A percentile compares a stretch with the other conserved stretches of the same genome.
Conservation (phyloP, 2,888 invertebrate species). For the Stenotaenia linearis region DNA sequence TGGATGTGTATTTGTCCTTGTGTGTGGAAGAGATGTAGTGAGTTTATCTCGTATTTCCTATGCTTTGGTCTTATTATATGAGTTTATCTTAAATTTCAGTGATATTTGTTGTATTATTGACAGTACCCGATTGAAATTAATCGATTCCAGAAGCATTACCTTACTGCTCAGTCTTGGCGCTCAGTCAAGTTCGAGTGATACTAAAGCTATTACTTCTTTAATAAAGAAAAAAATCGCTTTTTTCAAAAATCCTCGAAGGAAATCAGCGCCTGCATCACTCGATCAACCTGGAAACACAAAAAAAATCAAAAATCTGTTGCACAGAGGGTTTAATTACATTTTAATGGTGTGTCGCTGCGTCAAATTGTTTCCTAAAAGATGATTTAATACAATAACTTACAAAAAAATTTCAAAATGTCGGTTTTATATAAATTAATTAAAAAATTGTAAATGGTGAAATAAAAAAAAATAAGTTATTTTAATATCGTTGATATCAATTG, state of each 20-base stretch:
- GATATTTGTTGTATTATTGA: not conserved
- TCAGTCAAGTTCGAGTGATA: not conserved
- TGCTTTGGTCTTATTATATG: too few species aligned
- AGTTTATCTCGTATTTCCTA: not conserved
- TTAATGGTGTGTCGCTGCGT: not conserved
- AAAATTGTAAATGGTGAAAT: too few species aligned
- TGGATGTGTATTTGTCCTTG: not conserved
- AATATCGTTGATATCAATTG: too few species aligned
- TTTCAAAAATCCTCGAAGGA: not conserved
- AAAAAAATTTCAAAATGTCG: not conserved
- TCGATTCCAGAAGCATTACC: not conserved
- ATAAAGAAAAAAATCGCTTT: not conserved
- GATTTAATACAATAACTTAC: too few species aligned
- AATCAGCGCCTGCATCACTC: not conserved
- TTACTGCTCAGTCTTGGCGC: not conserved
- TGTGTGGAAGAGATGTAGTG: not conserved
- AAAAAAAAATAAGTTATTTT: too few species aligned
- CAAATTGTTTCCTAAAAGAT: too few species aligned
- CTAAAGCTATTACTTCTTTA: not conserved
- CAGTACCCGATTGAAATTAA: not conserved
- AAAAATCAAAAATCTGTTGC: not conserved
- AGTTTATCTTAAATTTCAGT: too few species aligned
- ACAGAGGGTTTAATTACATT: not conserved
- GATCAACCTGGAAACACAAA: not conserved
- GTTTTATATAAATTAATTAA: too few species aligned